These are phyloP conservation scores for Calephelis perditalis DNA, from an alignment of 2,888 invertebrate genomes.

Conservation along the genomic window DNA sequence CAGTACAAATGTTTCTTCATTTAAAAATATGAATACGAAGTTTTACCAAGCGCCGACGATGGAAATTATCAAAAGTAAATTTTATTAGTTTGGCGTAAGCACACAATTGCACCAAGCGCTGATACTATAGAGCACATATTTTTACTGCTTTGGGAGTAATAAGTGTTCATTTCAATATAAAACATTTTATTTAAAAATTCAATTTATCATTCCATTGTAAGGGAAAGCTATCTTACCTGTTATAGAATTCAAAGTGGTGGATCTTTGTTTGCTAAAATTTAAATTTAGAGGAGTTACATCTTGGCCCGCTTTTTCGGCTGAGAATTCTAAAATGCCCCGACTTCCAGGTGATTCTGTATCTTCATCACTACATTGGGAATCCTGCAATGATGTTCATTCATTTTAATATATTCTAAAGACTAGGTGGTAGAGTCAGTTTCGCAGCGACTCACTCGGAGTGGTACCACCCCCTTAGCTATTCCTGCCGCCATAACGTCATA, in stretches of 20 bases:
- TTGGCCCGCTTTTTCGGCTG: constrained; percentile 91
- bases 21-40: no score
- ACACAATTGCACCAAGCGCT: no score
- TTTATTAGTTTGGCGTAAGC: no score
- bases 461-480: no score
- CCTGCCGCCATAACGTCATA: no score
- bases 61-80: no score
- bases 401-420: not conserved
- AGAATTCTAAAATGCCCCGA: constrained; percentile 89
- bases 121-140: constrained; percentile 12
- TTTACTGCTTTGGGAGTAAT: constrained; percentile 22
- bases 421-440: no score
- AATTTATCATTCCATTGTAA: constrained; percentile 13
- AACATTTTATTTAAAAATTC: constrained; percentile 1
- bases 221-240: constrained; percentile 72
- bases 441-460: no score
- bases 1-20: no score
- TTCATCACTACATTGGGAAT: constrained; percentile 72
- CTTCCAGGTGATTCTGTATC: constrained; percentile 75
- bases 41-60: no score
- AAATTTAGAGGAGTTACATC: constrained; percentile 92
- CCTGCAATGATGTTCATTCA: constrained; percentile 40
- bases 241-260: constrained; percentile 85
- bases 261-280: constrained; percentile 84
- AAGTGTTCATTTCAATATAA: constrained; percentile 10